These are phyloP conservation scores for Cyprinus carpio DNA, from an alignment of 2,113 vertebrate genomes.

Conservation along the genomic window DNA sequence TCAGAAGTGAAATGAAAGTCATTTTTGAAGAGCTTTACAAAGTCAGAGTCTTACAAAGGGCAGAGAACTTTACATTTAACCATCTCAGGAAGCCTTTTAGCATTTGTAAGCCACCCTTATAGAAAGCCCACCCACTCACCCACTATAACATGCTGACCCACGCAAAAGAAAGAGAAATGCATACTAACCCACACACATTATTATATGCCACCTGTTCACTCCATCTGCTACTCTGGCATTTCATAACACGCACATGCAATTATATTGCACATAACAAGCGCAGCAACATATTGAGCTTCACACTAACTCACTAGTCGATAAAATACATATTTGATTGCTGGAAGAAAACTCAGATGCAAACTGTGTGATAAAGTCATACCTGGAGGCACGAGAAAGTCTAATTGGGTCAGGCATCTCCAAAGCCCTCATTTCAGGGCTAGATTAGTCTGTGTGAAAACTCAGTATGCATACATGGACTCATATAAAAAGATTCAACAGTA, in stretches of 20 bases:
- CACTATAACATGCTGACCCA: slow-evolving; percentile 40
- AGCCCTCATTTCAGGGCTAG: slow-evolving; percentile 37
- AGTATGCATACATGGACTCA: background rate
- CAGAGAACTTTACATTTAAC: background rate
- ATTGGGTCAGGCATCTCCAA: slow-evolving; percentile 44
- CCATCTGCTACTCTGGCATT: slow-evolving; percentile 51
- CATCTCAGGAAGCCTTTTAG: slow-evolving; percentile 11
- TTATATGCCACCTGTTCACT: slow-evolving; percentile 54
- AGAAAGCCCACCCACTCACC: slow-evolving; percentile 40
- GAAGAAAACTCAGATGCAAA: slow-evolving; percentile 6
- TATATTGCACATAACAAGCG: slow-evolving; percentile 7
- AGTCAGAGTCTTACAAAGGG: background rate
- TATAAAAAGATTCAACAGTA: background rate
- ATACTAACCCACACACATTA: slow-evolving; percentile 41
- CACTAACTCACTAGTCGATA: background rate
- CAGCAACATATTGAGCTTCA: background rate
- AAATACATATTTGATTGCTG: background rate
- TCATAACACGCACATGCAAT: slow-evolving; percentile 22
- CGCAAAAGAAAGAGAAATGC: slow-evolving; percentile 21
- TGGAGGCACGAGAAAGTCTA: slow-evolving; percentile 2
- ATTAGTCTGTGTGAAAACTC: slow-evolving; percentile 16
- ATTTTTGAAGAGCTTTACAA: background rate
- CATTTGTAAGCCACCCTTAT: slow-evolving; percentile 35
- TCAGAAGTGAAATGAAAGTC: background rate
- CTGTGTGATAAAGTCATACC: slow-evolving; percentile 35